phyloP scores from a whole-genome alignment of 1,140 invertebrate species.

The Magallana ariakensis region DNA sequence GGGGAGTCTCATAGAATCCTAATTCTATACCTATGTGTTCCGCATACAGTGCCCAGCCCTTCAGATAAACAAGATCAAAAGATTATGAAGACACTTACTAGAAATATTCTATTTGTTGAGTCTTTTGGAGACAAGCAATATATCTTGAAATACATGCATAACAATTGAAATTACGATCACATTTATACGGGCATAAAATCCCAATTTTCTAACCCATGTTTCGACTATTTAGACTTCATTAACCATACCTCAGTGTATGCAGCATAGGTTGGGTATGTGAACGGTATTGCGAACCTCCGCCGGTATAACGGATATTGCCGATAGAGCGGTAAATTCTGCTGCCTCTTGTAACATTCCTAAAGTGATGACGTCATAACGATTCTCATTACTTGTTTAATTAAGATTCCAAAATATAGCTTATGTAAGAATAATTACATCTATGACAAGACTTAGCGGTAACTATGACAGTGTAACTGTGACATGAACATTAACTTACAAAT shows the following conservation, averaged over 20 bases:
- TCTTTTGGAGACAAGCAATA: too few relatives aligned
- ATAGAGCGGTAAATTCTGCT: slow-evolving; percentile 70
- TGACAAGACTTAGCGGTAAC: too few relatives aligned
- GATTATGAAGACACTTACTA: not conserved
- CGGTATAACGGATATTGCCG: slow-evolving; percentile 68
- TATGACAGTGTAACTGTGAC: too few relatives aligned
- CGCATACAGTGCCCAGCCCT: slow-evolving; percentile 79
- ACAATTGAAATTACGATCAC: too few relatives aligned
- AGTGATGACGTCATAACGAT: not conserved
- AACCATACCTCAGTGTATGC: slow-evolving; percentile 77
- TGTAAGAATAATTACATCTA: too few relatives aligned
- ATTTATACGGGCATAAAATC: too few relatives aligned
- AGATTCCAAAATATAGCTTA: too few relatives aligned
- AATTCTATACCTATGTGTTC: slow-evolving; percentile 79
- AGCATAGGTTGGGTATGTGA: slow-evolving; percentile 79
- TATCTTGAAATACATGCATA: too few relatives aligned
- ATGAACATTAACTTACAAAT: not conserved
- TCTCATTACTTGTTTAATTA: not conserved
- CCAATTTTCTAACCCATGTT: too few relatives aligned
- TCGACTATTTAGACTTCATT: too few relatives aligned
- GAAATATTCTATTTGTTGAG: too few relatives aligned
- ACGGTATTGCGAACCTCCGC: slow-evolving; percentile 74
- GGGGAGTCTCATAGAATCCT: slow-evolving; percentile 73
- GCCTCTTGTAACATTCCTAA: slow-evolving; percentile 65
- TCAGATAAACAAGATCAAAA: not conserved